phyloP scores from a whole-genome alignment of 2,888 invertebrate species.

The Xanthorhoe spadicearia region DNA sequence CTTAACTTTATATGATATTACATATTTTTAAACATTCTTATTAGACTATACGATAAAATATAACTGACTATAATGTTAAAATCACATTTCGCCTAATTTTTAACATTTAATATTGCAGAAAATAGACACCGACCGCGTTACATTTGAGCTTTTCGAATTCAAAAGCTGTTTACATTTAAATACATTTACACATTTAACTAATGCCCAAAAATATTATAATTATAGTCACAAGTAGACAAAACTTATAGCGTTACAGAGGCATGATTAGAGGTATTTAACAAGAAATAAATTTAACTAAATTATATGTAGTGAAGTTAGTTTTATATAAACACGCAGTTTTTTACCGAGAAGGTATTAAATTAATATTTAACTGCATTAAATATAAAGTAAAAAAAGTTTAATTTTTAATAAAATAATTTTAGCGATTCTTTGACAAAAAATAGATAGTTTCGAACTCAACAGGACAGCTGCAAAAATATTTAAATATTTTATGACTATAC shows the following conservation, averaged over 20 bases:
- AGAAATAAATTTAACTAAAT: background rate
- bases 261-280: slow-evolving; percentile 11
- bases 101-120: slow-evolving; percentile 79
- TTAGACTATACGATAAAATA: slow-evolving; percentile 76
- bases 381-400: background rate
- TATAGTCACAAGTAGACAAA: slow-evolving; percentile 17
- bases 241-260: slow-evolving; percentile 19
- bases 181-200: slow-evolving; percentile 29
- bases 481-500: slow-evolving; percentile 46
- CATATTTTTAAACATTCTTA: slow-evolving; percentile 73
- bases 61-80: slow-evolving; percentile 80
- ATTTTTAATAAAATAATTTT: background rate
- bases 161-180: slow-evolving; percentile 35
- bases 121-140: slow-evolving; percentile 71
- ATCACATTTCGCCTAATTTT: slow-evolving; percentile 82
- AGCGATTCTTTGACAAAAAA: background rate
- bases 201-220: slow-evolving; percentile 26
- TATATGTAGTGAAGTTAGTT: background rate
- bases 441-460: slow-evolving; percentile 55
- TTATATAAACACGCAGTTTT: background rate
- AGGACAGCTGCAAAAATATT: slow-evolving; percentile 58
- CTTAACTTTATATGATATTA: slow-evolving; percentile 75
- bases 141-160: slow-evolving; percentile 49
- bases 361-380: background rate
- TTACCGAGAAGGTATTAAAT: background rate